phyloP scores from a whole-genome alignment of 2,797 vertebrate genomes.

The Danionella dracula region DNA sequence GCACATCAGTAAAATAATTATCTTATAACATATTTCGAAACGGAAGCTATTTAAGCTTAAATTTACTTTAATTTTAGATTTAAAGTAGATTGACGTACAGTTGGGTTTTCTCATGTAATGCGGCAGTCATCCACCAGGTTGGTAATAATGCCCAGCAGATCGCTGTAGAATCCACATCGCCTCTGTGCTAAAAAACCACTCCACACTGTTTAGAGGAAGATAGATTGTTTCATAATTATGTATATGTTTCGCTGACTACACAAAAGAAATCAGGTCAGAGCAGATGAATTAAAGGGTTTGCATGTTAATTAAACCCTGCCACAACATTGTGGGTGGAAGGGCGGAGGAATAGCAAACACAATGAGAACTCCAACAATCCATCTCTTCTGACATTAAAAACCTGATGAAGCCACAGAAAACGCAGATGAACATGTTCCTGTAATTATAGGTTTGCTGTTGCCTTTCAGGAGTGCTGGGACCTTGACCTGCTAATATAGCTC shows the following conservation, averaged over 20 bases:
- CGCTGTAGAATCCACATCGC: background rate
- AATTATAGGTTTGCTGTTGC: constrained; percentile 18
- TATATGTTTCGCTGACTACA: background rate
- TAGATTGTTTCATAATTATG: constrained; percentile 7
- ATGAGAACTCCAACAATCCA: constrained; percentile 1
- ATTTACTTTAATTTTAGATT: no score
- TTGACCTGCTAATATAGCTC: constrained; percentile 19
- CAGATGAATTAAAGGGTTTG: background rate
- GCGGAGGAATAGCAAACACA: background rate
- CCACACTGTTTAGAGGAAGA: background rate
- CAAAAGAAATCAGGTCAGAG: background rate
- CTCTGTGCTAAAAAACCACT: background rate
- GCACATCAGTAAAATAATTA: no score
- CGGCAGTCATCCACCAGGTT: background rate
- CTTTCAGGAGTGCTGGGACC: constrained; percentile 16
- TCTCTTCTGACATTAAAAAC: background rate
- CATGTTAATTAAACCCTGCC: background rate
- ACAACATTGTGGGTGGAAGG: background rate
- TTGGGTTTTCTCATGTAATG: background rate
- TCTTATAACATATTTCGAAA: no score
- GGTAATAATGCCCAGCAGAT: constrained; percentile 1
- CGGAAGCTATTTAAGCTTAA: no score
- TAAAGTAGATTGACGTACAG: no score
- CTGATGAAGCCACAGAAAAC: background rate
- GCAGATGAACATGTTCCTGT: no score